Base-by-base conservation (phyloP, 2,797 vertebrate genomes). In the Oceanodroma leucorhoa region DNA sequence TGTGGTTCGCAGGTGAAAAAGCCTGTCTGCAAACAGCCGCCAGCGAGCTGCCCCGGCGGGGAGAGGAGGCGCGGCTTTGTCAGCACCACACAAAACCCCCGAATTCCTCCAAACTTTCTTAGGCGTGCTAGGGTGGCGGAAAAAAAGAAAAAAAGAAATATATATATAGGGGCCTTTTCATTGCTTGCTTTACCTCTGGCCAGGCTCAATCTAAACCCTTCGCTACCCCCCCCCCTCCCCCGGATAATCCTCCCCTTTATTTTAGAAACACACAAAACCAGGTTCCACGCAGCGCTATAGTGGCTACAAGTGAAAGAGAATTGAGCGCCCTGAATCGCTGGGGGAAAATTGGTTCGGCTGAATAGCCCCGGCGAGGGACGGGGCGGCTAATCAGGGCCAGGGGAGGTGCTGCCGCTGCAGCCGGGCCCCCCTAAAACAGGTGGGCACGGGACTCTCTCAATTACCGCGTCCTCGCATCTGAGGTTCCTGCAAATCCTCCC, bases 231-330 rank as follows among this genome's bases (percentile, higher is more conserved):
- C 96, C 94, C 89, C 94, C 96, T 98, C 97, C 97, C 96, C 97
- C 97, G 96, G 98, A 98, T 99, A 99, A 99, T 99, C 99, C 99
- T 97, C 97, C 98, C 97, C 98, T 98, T 98, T 98, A 98, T 98
- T 99, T 98, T 97, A 98, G 98, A 98, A 98, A 98, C 98, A 98
- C 98, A 99, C 98, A 99, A 99, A 99, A 99, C 97, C 98, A 98
- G 98, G 98, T 99, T 99, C 98, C 99, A 99, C 98, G 99, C 99
- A 98, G 99, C 95, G 99, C 99, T 99, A 98, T 99, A 99, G 99
- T 99, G 97, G 98, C 98, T 97, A 98, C 98, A 98, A 98, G 98
- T 99, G 98, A 99, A 99, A 98, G 98, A 98, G 98, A 98, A 98
- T 95, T 98, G 98, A 98, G 98, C 97, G 67, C 97, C 93, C 98